A percentile compares a stretch with the other conserved stretches of the same genome.
phyloP scores from a whole-genome alignment of 2,888 invertebrate species.

The Oscheius myriophilus region DNA sequence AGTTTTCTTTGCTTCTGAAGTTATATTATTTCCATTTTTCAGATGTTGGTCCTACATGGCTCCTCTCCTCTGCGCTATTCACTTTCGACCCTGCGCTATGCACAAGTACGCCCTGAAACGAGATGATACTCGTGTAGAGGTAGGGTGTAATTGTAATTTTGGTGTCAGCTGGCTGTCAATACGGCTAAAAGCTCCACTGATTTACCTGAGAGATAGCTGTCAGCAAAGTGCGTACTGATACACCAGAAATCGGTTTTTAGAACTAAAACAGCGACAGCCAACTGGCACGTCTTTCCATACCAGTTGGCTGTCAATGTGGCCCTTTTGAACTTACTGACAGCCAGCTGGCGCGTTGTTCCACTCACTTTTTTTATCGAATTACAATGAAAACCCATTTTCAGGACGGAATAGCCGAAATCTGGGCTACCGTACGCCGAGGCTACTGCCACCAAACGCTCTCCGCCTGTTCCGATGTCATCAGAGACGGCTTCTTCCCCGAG shows the following conservation, averaged over 20 bases:
- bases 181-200: too few species aligned
- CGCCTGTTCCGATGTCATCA: slow-evolving; percentile 18
- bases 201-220: too few species aligned
- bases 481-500: slow-evolving; percentile 20
- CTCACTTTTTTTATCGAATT: too few species aligned
- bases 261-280: too few species aligned
- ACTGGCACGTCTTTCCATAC: too few species aligned
- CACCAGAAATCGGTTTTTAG: too few species aligned
- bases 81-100: slow-evolving; percentile 21
- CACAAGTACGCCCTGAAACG: slow-evolving; percentile 2
- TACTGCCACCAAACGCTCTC: slow-evolving; percentile 1
- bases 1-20: background rate
- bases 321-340: too few species aligned
- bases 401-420: slow-evolving; percentile 8
- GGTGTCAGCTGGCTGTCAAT: background rate
- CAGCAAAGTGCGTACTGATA: too few species aligned
- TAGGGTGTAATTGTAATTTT: background rate
- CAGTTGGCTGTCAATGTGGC: too few species aligned
- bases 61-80: slow-evolving; percentile 18
- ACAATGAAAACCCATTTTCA: background rate
- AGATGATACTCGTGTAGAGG: background rate
- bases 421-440: slow-evolving; percentile 7
- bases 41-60: slow-evolving; percentile 24
- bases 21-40: background rate
- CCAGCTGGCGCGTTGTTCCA: too few species aligned